phyloP scores from a whole-genome alignment of 2,888 invertebrate genomes.

The Drosophila emarginata region DNA sequence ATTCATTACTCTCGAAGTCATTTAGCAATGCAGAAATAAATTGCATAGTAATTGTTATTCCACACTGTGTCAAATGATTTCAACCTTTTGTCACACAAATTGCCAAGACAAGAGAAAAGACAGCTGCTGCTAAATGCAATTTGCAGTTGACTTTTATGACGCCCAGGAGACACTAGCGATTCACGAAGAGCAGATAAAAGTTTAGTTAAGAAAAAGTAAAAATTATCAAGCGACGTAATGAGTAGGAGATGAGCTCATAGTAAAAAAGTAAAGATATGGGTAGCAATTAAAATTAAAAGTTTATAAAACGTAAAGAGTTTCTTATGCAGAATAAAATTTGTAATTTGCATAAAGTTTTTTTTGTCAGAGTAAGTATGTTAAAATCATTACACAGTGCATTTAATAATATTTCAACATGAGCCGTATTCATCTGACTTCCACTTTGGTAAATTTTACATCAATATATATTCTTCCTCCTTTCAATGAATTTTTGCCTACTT shows the following conservation, averaged over 20 bases:
- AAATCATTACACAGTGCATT: no score
- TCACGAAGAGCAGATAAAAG: constrained; percentile 29
- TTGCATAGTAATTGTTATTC: constrained; percentile 50
- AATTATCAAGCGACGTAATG: constrained; percentile 5
- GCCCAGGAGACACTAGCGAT: constrained; percentile 34
- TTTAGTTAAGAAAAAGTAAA: constrained; percentile 13
- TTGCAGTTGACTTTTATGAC: constrained; percentile 55
- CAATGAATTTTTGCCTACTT: neutral
- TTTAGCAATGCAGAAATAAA: constrained; percentile 2
- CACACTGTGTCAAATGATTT: constrained; percentile 63
- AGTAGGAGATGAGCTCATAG: constrained; percentile 24
- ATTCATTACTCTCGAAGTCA: neutral
- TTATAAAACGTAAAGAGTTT: neutral
- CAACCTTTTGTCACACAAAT: constrained; percentile 61
- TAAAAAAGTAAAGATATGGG: constrained; percentile 29
- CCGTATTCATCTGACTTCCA: no score
- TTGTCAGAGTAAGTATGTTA: no score
- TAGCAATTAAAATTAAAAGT: neutral
- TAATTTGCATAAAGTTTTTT: no score
- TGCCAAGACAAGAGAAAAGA: constrained; percentile 14
- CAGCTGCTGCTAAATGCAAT: constrained; percentile 29
- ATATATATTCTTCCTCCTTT: neutral
- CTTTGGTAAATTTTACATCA: no score
- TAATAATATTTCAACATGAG: no score
- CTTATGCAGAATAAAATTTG: neutral